A percentile compares a stretch with the other conserved stretches of the same genome.
phyloP scores from a whole-genome alignment of 2,888 invertebrate species.

The Microctonus aethiopoides region DNA sequence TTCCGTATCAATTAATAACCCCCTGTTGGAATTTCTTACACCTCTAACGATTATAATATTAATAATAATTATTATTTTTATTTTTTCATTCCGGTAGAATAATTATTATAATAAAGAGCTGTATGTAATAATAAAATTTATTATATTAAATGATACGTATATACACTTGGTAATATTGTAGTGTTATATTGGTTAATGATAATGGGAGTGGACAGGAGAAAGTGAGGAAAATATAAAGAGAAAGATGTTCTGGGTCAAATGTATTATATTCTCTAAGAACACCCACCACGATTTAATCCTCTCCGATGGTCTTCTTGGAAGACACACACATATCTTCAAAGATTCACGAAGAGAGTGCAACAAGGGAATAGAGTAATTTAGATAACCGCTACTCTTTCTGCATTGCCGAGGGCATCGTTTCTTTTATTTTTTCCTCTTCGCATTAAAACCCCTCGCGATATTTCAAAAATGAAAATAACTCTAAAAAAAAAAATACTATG shows the following conservation, averaged over 20 bases:
- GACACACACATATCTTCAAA: conserved; percentile 30
- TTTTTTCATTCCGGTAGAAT: too few relatives aligned
- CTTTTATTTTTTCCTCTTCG: background rate
- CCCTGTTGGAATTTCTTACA: background rate
- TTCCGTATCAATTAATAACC: conserved; percentile 8
- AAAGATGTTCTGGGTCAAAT: conserved; percentile 6
- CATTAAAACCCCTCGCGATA: background rate
- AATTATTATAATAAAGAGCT: background rate
- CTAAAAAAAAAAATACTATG: too few relatives aligned
- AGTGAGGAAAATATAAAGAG: conserved; percentile 31
- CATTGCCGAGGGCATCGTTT: background rate
- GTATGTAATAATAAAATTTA: background rate
- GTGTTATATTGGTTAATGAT: background rate
- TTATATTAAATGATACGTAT: conserved; percentile 2
- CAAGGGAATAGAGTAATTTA: conserved; percentile 56
- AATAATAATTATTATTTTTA: background rate
- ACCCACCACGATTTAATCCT: conserved; percentile 54
- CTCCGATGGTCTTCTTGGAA: conserved; percentile 39
- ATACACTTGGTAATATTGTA: background rate
- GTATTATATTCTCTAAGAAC: conserved; percentile 43
- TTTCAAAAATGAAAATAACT: background rate
- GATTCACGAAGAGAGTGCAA: conserved; percentile 31
- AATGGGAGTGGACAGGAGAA: conserved; percentile 27
- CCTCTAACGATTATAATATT: conserved; percentile 9
- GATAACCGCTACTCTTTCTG: conserved; percentile 46